Base-by-base conservation (phyloP, 1,140 invertebrate genomes). In the Drosophila biarmipes region DNA sequence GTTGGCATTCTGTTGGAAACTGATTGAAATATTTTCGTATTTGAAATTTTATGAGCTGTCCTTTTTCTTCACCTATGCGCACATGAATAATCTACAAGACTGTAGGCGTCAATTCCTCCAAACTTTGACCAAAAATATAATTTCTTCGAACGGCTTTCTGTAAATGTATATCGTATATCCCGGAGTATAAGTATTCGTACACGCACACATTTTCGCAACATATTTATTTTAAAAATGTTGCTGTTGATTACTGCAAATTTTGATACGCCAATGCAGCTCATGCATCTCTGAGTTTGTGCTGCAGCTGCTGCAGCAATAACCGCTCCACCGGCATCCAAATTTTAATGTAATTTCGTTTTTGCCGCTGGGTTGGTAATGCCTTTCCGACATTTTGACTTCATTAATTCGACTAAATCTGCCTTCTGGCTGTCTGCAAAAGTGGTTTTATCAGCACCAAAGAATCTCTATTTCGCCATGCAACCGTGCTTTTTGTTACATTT, bases 221-320 rank as follows among this genome's bases (percentile, higher is more conserved):
- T 31, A 64, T 49, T 48, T 69, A 71, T 71, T 71, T 69, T 69
- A 52, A 69, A 52, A 55, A 42, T 38, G 38, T 38, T 73, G 66
- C 46, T 46, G 48, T 57, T 76, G 73, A 58, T 76, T 76, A 76
- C 73, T 76, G 73, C 73, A 76, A 46, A 74, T 66, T 57, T 64
- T 75, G 43, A 76, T 76, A 76, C 62, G 73, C 73, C 75, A 76
- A 67, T 67, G 73, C 73, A 76, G 68, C 62, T 76, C 73, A 76
- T 76, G 73, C 73, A 68, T 76, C 74, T 68, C 61, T 76, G 73
- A 76, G 73, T 67, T 76, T 45, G 57, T 64, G 73, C 48, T 52
- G 73, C 73, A 68, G 73, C 73, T 76, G 73, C 73, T 54, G 63
- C 49, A 48, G 62, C 51, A 56, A 64, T 63, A 55, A 62, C 31